Percentiles rank a stretch among this genome's conserved stretches.
Conservation (phyloP, 2,888 invertebrate species). For the Allolobophora icterica region DNA sequence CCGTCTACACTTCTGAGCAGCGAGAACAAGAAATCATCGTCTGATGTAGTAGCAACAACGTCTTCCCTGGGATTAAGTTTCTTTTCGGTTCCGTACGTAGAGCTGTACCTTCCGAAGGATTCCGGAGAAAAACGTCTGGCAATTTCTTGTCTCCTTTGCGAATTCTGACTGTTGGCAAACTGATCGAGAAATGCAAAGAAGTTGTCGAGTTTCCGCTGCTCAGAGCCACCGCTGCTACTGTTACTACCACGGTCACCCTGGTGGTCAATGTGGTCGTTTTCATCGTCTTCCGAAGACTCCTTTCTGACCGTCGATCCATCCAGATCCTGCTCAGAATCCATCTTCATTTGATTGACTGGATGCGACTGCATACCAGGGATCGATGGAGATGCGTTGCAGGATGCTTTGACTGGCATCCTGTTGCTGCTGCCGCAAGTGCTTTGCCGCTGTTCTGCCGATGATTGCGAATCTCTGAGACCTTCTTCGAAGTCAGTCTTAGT, state of each 20-base stretch:
- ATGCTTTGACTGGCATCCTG: not conserved
- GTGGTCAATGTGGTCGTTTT: not conserved
- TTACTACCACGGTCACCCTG: not conserved
- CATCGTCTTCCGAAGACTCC: not conserved
- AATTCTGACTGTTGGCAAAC: not conserved
- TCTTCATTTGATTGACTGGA: not conserved
- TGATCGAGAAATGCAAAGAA: constrained; percentile 18
- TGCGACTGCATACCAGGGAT: not conserved
- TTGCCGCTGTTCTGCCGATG: not conserved
- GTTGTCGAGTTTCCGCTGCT: not conserved
- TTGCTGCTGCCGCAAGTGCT: not conserved
- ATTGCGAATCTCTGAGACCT: not conserved
- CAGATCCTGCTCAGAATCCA: not conserved
- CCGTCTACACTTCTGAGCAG: not conserved
- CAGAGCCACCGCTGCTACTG: not conserved
- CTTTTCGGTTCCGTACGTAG: not conserved
- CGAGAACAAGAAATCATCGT: not conserved
- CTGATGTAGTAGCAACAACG: not conserved
- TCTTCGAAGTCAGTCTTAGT: not conserved
- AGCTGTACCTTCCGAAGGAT: not conserved
- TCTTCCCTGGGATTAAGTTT: too few relatives aligned
- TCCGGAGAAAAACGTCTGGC: not conserved
- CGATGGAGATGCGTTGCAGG: not conserved
- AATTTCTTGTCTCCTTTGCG: not conserved
- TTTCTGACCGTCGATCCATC: not conserved